These are phyloP conservation scores for Lytechinus pictus DNA, from an alignment of 35 echinoderm and acorn worm species.

Conservation along the genomic window DNA sequence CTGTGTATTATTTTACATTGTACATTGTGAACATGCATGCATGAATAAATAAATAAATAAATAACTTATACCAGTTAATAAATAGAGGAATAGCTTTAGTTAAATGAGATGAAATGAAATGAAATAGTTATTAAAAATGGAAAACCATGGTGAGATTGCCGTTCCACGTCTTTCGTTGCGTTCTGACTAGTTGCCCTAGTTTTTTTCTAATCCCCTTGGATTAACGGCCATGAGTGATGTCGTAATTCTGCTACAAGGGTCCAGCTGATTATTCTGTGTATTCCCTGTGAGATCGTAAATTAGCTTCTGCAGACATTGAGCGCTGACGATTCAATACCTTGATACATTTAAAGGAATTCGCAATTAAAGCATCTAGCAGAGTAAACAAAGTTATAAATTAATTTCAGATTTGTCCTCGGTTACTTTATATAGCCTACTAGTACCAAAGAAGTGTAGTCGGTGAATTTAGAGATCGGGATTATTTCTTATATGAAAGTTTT, in stretches of 20 bases:
- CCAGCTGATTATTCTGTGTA: neutral
- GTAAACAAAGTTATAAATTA: neutral
- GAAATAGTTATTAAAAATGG: too few relatives aligned
- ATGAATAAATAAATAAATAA: too few relatives aligned
- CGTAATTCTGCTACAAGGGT: neutral
- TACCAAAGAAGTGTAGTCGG: neutral
- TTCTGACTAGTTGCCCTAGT: too few relatives aligned
- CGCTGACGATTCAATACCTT: neutral
- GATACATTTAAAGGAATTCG: neutral
- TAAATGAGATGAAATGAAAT: too few relatives aligned
- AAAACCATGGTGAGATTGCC: too few relatives aligned
- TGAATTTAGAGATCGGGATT: neutral
- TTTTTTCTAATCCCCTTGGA: neutral
- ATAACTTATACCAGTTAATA: too few relatives aligned
- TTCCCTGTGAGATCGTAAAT: neutral
- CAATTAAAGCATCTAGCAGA: neutral
- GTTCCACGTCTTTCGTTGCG: too few relatives aligned
- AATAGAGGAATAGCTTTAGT: too few relatives aligned
- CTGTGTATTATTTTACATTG: too few relatives aligned
- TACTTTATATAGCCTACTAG: neutral
- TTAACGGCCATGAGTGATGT: neutral
- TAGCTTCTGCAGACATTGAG: neutral
- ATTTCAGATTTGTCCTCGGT: neutral
- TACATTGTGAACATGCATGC: too few relatives aligned
- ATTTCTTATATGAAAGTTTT: too few relatives aligned